phyloP scores from a whole-genome alignment of 2,113 vertebrate genomes.

The Chaetodon auriga region DNA sequence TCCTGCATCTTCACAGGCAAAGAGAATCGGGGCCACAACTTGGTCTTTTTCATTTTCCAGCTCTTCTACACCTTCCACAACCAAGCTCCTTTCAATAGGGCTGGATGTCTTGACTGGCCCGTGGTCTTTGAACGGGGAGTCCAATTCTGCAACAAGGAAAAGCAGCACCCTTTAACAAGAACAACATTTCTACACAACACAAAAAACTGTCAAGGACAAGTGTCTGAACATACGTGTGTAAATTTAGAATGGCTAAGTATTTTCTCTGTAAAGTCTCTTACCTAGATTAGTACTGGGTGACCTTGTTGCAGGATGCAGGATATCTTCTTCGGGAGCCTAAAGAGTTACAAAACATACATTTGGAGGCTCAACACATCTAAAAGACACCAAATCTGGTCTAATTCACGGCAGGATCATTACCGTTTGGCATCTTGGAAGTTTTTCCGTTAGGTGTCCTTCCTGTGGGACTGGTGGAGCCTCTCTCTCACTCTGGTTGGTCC shows the following conservation, averaged over 20 bases:
- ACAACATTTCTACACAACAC: background rate
- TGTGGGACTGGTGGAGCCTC: background rate
- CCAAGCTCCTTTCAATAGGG: slow-evolving; percentile 59
- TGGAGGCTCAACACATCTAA: background rate
- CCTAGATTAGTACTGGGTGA: slow-evolving; percentile 25
- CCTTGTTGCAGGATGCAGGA: background rate
- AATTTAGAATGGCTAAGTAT: background rate
- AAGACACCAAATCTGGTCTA: background rate
- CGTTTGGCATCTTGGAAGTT: background rate
- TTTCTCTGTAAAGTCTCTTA: slow-evolving; percentile 32
- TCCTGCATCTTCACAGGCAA: slow-evolving; percentile 61
- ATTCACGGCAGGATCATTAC: slow-evolving; percentile 4
- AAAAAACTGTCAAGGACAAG: background rate
- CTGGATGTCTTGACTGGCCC: slow-evolving; percentile 80
- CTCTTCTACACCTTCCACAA: background rate
- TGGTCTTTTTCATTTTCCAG: background rate
- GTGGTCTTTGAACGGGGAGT: slow-evolving; percentile 49
- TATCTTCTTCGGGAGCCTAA: slow-evolving; percentile 43
- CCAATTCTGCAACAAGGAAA: slow-evolving; percentile 44
- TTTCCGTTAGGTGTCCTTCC: background rate
- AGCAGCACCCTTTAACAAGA: background rate
- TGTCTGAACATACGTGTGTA: background rate
- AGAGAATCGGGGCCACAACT: slow-evolving; percentile 64
- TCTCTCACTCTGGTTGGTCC: background rate
- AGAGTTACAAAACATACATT: background rate